Percentiles rank a stretch among this genome's conserved stretches.
Evolutionary conservation across 2,797 vertebrate species (phyloP).

Genomic region (Crax fasciolata): DNA sequence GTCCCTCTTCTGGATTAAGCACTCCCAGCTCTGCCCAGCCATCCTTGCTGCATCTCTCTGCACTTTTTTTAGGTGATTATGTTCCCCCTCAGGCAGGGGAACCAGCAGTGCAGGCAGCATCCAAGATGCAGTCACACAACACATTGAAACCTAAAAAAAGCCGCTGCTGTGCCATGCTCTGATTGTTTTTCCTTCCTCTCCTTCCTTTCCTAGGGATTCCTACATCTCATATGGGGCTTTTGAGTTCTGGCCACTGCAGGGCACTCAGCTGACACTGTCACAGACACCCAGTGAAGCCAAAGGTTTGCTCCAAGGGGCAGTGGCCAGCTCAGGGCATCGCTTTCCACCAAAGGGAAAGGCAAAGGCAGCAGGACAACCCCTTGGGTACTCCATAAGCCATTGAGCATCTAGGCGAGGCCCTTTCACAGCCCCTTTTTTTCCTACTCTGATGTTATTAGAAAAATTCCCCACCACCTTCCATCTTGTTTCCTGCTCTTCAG

Average conservation of each 20-base stretch:
- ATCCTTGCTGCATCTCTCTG: not conserved
- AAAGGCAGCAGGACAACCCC: not conserved
- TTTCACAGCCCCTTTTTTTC: not conserved
- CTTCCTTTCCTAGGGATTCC: not conserved
- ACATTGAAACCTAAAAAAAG: not conserved
- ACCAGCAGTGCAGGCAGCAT: not conserved
- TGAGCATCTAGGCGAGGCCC: rapidly evolving
- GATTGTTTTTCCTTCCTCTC: not conserved
- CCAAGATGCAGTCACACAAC: not conserved
- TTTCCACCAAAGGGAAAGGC: not conserved
- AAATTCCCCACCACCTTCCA: not conserved
- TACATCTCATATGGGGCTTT: not conserved
- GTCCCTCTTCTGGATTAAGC: not conserved
- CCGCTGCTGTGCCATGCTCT: not conserved
- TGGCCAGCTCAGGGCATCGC: not conserved
- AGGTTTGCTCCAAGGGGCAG: rapidly evolving
- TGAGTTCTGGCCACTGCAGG: not conserved
- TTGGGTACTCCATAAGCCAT: not conserved
- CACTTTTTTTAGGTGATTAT: not conserved
- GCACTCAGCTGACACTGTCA: not conserved
- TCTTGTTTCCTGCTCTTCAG: not conserved
- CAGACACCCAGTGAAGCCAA: rapidly evolving
- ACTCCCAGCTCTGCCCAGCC: not conserved
- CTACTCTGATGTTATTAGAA: not conserved
- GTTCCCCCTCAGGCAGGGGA: conserved; percentile 2